A percentile compares a stretch with the other conserved stretches of the same genome.
phyloP scores from a whole-genome alignment of 1,140 invertebrate genomes.

The Palaemon carinicauda region DNA sequence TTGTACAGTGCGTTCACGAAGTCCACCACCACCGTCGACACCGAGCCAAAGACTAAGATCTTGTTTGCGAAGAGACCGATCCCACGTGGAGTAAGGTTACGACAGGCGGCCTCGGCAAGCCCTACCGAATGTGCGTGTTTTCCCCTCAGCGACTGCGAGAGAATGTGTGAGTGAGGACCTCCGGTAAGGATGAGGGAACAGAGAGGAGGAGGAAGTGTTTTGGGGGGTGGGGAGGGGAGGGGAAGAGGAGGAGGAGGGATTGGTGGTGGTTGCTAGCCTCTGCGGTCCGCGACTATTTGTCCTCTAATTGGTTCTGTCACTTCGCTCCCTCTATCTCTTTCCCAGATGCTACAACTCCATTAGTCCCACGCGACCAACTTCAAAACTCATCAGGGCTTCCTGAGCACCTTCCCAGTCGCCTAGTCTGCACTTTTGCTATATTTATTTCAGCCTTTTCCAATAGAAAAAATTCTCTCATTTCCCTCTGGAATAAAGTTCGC shows the following conservation, averaged over 20 bases:
- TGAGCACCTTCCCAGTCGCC: background rate
- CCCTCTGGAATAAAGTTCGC: too few relatives aligned
- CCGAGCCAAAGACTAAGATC: background rate
- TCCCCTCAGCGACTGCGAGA: slow-evolving; percentile 20
- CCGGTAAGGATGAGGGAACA: background rate
- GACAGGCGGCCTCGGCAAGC: background rate
- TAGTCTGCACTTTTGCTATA: background rate
- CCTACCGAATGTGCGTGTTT: background rate
- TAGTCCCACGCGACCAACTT: slow-evolving; percentile 54
- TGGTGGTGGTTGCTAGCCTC: slow-evolving; percentile 10
- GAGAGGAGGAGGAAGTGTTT: background rate
- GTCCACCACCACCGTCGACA: background rate
- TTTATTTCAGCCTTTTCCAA: background rate
- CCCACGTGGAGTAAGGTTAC: background rate
- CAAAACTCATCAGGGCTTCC: slow-evolving; percentile 43
- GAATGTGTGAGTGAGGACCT: background rate
- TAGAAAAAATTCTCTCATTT: too few relatives aligned
- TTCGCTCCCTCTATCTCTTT: slow-evolving; percentile 53
- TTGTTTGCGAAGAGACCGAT: background rate
- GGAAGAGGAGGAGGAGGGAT: background rate
- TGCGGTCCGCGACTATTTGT: slow-evolving; percentile 51
- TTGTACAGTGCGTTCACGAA: too few relatives aligned
- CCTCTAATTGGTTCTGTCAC: slow-evolving; percentile 60
- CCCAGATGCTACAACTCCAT: slow-evolving; percentile 59
- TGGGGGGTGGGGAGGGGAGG: background rate